Base-by-base conservation (phyloP, 2,888 invertebrate species). In the Drosophila histrio region DNA sequence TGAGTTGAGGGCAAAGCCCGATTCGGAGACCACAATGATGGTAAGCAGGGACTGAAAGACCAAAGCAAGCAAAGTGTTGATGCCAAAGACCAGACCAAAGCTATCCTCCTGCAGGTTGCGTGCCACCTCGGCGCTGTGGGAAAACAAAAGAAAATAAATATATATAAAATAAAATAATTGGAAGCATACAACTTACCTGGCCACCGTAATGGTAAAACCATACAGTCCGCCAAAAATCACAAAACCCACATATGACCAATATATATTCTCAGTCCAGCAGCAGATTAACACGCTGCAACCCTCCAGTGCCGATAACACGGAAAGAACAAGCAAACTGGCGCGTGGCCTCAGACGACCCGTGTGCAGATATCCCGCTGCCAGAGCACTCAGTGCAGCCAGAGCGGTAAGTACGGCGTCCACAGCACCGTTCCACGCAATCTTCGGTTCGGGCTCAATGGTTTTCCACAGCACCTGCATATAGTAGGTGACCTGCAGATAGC, bases 41-140 rank as follows among this genome's bases (percentile, higher is more conserved):
- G 97, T 98, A 32, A 98, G 91, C 28, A 97, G 89, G 0, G 96
- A 95, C 91, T 98, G 97, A 0, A 97, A 90, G 0, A 94, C 89
- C 3, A 98, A 93, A 3, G 97, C 97, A 0, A 96, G 71, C 59
- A 98, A 94, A 0, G 96, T 97, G 91, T 97, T 98, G 76, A 97
- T 93, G 3, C 98, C 98, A 91, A 98, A 98, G 72, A 98, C 95
- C 3, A 98, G 93, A 0, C 97, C 98, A 90, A 96, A 97, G 91
- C 96, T 96, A 52, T 97, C 96, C 79, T 96, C 95, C 57, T 94
- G 93, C 61, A 98, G 93, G 69, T 95, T 93, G 69, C 95, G 94
- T 0, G 98, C 98, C 53, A 98, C 96, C 92, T 97, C 97, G 44
- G 96, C 95, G 91, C 97, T 97, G 90, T 68, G 93, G 83, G 53